Evolutionary conservation across 2,113 vertebrate species (phyloP), one percentile per base, ranked within the genome.

Genomic region (Apeltes quadracus): DNA sequence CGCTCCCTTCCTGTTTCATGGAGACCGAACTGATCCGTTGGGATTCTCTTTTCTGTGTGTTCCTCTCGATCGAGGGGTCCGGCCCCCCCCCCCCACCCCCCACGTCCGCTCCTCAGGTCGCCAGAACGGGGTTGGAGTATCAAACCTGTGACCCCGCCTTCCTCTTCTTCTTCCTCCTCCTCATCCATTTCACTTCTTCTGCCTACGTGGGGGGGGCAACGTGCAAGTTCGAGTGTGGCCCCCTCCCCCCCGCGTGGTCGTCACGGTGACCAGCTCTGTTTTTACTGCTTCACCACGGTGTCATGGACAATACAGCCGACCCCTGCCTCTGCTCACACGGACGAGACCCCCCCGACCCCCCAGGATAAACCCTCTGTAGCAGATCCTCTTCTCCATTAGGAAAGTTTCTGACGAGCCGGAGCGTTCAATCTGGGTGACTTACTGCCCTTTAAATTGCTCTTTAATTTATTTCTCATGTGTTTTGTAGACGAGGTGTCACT

Each of bases 61-160:
- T 39, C 83, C 66, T 84, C 53, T 64, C 36, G 68, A 71, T 72
- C 56, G 36, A 13, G 81, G 82, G 41, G 72, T 86, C 58, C 58
- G 59, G 65, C 76, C 77, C 43, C 2, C 55, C 82, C 72, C 81
- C 62, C 46, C 66, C 48, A 75, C 72, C 22, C 61, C 72, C 86
- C 86, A 62, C 41, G 69, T 43, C 79, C 72, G 25, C 61, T 75
- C 86, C 88, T 88, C 89, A 88, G 86, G 88, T 87, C 58, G 68
- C 78, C 79, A 82, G 79, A 43, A 32, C 13, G 79, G 69, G 86
- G 84, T 82, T 53, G 76, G 84, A 76, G 76, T 59, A 46, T 84
- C 72, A 75, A 74, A 80, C 76, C 64, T 62, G 61, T 73, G 82
- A 51, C 79, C 75, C 81, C 54, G 1, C 81, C 80, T 44, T 78